Evolutionary conservation across 2,888 invertebrate genomes (phyloP), one percentile per base, ranked within the genome.

Genomic region (Drosophila neoperkinsi): DNA sequence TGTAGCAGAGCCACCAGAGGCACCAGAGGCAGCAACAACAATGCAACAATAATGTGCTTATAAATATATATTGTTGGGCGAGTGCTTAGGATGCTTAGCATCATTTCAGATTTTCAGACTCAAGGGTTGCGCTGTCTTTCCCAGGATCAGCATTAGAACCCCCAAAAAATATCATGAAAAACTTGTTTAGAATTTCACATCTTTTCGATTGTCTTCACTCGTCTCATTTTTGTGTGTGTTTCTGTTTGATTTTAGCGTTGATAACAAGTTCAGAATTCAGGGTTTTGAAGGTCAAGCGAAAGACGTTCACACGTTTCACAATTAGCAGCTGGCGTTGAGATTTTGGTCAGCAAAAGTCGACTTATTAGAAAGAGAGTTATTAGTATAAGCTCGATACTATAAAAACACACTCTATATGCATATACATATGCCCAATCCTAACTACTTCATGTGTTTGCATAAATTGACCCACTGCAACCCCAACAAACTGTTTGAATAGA

Each of bases 31-130:
- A 50, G 18, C 16, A 25, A 77, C 76, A 82, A 88, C 88, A 90
- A 79, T 86, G 79, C 88, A 73, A 85, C 46, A 76, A 88, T 88
- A 90, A 90, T 87, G 84, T 86, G 88, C 90, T 87, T 87, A 90
- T 88, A 88, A 88, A 77, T 82, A 79, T 77, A 79, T 63, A 68
- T 80, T 74, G 77, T 71, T 66, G 31, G 49, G 28, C 58, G 50
- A 56, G 55, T 71, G 77, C 66, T 74, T 73, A 70, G 83, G 78
- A 74, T 75, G 77, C 69, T 78, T 31, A 78, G 74, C 75, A 74
- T 69, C 70, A 63, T 71, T 55, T 46, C 36, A 41, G 30, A 56
- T 4, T 21, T 21, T 46, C 21, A 21, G 21, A 50, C 71, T 77
- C 67, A 89, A 84, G 84, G 90, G 84, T 84, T 89, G 87, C 21